phyloP scores from a whole-genome alignment of 1,140 invertebrate species.

The Hypsibius dujardini region DNA sequence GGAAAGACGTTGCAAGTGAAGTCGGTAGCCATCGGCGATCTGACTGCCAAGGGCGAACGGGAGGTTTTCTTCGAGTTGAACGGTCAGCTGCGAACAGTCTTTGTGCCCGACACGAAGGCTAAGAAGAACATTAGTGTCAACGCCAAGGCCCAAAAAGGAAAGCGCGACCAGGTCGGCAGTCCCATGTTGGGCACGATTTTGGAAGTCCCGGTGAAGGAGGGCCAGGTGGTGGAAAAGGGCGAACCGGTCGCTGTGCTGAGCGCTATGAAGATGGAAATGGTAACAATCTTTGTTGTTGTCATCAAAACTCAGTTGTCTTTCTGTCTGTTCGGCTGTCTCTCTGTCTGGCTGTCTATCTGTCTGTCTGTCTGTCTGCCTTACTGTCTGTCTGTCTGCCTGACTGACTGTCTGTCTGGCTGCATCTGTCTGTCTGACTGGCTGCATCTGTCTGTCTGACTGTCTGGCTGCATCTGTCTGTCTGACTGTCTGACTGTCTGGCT shows the following conservation, averaged over 20 bases:
- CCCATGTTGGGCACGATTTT: slow-evolving; percentile 94
- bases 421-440: no score
- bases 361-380: no score
- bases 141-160: slow-evolving; percentile 74
- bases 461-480: no score
- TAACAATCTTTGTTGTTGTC: no score
- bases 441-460: no score
- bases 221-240: slow-evolving; percentile 74
- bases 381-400: no score
- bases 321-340: no score
- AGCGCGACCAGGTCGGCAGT: slow-evolving; percentile 76
- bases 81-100: slow-evolving; percentile 81
- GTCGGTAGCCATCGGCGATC: slow-evolving; percentile 75
- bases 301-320: no score
- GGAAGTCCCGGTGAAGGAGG: slow-evolving; percentile 56
- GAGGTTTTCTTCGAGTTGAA: slow-evolving; percentile 99
- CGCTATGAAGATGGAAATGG: slow-evolving; percentile 99
- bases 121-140: slow-evolving; percentile 79
- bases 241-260: slow-evolving; percentile 77
- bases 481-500: no score
- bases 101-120: slow-evolving; percentile 76
- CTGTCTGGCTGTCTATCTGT: no score
- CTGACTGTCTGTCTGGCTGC: no score
- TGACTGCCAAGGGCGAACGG: slow-evolving; percentile 67
- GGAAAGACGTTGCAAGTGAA: slow-evolving; percentile 91